Percentiles rank a stretch among this genome's conserved stretches.
Conservation (phyloP, 2,888 invertebrate genomes). For the Camponotus fellah region DNA sequence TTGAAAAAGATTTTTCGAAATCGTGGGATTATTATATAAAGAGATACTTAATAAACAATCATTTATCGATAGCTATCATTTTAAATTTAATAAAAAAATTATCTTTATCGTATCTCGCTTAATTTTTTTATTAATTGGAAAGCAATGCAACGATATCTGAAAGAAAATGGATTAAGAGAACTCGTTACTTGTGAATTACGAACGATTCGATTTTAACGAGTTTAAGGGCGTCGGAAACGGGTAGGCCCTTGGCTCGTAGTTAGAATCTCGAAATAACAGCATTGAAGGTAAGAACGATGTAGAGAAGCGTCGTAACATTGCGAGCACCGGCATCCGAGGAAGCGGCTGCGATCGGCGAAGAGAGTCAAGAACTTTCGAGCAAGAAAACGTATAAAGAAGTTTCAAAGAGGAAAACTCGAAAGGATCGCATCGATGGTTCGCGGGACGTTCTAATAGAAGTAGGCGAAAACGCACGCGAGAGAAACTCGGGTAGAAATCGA, state of each 20-base stretch:
- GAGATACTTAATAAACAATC: background rate
- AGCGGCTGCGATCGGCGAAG: constrained; percentile 67
- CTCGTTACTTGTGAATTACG: constrained; percentile 44
- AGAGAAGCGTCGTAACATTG: constrained; percentile 63
- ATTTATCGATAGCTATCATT: background rate
- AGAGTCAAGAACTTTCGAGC: constrained; percentile 70
- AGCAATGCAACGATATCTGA: background rate
- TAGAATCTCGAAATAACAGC: constrained; percentile 58
- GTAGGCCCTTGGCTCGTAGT: constrained; percentile 49
- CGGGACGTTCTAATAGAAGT: constrained; percentile 71
- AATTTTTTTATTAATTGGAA: background rate
- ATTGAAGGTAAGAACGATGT: constrained; percentile 48
- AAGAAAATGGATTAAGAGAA: constrained; percentile 6
- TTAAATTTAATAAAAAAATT: background rate
- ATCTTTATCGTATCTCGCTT: background rate
- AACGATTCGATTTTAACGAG: constrained; percentile 24
- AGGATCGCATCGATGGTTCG: constrained; percentile 70
- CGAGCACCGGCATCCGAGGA: constrained; percentile 57
- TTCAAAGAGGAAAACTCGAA: constrained; percentile 70
- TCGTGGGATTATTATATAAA: too few species aligned
- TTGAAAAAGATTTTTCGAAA: background rate
- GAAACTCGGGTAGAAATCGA: constrained; percentile 62
- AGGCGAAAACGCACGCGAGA: constrained; percentile 69
- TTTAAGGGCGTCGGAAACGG: constrained; percentile 2
- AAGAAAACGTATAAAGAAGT: constrained; percentile 76